Conservation (phyloP, 2,888 invertebrate species). For the Dermolepida albohirtum region DNA sequence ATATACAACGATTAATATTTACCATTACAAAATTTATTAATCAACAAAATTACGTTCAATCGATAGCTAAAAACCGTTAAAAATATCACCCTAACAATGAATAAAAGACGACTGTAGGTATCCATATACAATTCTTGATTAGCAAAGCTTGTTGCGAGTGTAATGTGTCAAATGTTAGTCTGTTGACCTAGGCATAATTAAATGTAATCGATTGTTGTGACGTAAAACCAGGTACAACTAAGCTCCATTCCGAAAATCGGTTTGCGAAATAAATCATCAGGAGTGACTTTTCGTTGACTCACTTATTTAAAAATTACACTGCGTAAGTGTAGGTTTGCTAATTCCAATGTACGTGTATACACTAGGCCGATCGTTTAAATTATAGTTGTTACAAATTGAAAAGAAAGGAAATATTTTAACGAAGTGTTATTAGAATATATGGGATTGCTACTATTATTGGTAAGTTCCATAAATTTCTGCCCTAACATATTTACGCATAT, state of each 20-base stretch:
- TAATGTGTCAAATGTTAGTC: constrained; percentile 25
- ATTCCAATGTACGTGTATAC: too few species aligned
- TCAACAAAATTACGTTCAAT: not conserved
- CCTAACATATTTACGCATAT: too few species aligned
- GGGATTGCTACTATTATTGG: too few species aligned
- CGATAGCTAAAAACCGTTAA: not conserved
- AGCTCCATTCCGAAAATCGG: not conserved
- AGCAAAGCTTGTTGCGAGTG: constrained; percentile 13
- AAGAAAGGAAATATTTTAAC: too few species aligned
- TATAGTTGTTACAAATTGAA: too few species aligned
- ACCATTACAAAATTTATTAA: too few species aligned
- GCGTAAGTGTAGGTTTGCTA: too few species aligned
- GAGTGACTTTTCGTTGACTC: constrained; percentile 2
- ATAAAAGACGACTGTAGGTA: constrained; percentile 9
- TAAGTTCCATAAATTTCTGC: too few species aligned
- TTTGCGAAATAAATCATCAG: constrained; percentile 3
- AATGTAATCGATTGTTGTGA: constrained; percentile 30
- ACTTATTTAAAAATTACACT: not conserved
- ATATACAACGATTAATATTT: too few species aligned
- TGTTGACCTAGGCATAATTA: constrained; percentile 39
- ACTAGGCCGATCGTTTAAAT: too few species aligned
- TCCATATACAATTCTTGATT: constrained; percentile 7
- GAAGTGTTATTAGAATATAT: too few species aligned
- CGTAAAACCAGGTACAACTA: constrained; percentile 17
- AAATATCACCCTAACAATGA: constrained; percentile 3